Base-by-base conservation (phyloP, 1,140 invertebrate species). In the Drosophila baimaii region DNA sequence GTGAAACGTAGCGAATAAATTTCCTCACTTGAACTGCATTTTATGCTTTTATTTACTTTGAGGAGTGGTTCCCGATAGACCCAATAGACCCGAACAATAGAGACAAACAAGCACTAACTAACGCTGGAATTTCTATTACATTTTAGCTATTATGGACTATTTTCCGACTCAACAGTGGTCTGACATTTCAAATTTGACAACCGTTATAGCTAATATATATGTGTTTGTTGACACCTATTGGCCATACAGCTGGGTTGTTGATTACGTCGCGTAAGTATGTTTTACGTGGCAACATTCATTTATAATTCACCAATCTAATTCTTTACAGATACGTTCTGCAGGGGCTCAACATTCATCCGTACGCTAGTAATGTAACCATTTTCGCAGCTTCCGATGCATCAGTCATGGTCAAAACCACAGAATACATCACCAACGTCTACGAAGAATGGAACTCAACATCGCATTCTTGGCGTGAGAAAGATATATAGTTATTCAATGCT, bases 211-310 rank as follows among this genome's bases (percentile, higher is more conserved):
- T 4, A 93, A 96, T 90, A 76, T 96, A 3, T 94, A 94, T 63
- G 93, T 96, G 33, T 94, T 95, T 44, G 59, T 96, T 15, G 95
- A 96, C 81, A 93, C 93, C 0, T 92, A 91, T 12, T 96, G 95
- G 95, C 82, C 92, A 12, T 96, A 94, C 73, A 56, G 91, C 2
- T 85, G 81, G 6, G 92, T 96, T 23, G 93, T 95, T 66, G 92
- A 94, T 15, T 93, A 95, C 23, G 90, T 96, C 13, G 93, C 92
- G 93, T 94, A 92, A 93, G 92, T 92, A 74, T 3, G n/a, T 3
- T 37, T 10, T 13, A n/a, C 8, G 3, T 4, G 1, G 1, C 3
- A 3, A 39, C 6, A 5, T 21, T 3, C 29, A 9, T 17, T 5
- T 7, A 1, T 27, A 33, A 12, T 19, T n/a, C 12, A 21, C 15